phyloP scores from a whole-genome alignment of 1,140 invertebrate species.

The Sarcophaga bullata region DNA sequence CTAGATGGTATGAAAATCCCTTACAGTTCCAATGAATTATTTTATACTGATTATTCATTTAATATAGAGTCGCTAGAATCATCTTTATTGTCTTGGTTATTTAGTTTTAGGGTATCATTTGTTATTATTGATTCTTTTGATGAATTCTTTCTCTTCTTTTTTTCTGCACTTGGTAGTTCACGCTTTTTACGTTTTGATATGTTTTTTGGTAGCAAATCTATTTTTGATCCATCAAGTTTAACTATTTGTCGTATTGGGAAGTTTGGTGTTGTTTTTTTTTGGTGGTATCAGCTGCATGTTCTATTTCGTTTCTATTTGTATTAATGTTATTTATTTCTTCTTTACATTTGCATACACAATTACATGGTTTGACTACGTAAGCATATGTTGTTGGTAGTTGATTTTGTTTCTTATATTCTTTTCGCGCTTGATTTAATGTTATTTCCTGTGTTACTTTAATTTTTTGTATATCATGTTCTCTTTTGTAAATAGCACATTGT shows the following conservation, averaged over 20 bases:
- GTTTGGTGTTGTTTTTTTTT: neutral
- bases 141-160: neutral
- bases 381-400: neutral
- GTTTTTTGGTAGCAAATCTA: constrained; percentile 14
- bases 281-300: neutral
- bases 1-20: neutral
- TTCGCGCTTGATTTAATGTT: constrained; percentile 19
- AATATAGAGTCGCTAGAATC: neutral
- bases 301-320: neutral
- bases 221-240: neutral
- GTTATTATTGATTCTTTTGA: neutral
- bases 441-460: constrained; percentile 20
- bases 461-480: constrained; percentile 21
- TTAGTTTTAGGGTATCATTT: neutral
- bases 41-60: constrained; percentile 18
- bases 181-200: constrained; percentile 23
- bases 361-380: no score
- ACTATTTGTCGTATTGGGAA: constrained; percentile 16
- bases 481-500: constrained; percentile 9
- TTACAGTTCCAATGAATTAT: constrained; percentile 25
- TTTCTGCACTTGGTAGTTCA: neutral
- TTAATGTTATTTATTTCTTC: neutral
- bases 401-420: constrained; percentile 7
- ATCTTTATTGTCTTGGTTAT: neutral
- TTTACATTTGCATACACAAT: no score